Evolutionary conservation across 2,888 invertebrate genomes (phyloP), one percentile per base, ranked within the genome.

Genomic region (Phortica okadai): DNA sequence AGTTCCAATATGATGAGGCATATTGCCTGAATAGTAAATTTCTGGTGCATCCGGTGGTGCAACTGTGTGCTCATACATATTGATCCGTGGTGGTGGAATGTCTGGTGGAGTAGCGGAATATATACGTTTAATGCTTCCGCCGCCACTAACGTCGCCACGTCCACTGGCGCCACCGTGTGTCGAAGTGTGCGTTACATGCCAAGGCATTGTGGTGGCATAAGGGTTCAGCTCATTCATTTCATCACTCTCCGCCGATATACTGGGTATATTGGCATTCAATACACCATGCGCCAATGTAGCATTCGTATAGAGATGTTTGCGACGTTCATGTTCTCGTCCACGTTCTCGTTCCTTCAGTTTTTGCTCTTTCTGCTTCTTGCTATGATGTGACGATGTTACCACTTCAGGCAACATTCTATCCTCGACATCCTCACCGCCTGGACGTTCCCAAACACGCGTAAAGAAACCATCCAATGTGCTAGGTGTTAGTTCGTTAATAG

Each of bases 401-500:
- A 50, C 50, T 62, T 62, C 21, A 21, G 62, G 4, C 21, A 21
- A 21, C 21, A 25, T 10, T 62, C 6, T 25, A 10, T 16, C 21
- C 6, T 56, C 56, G 8, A 25, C 25, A 7, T 62, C 62, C 10
- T 62, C 62, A 25, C 21, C 21, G 7, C 62, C 62, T 62, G 62
- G 80, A 56, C 81, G 83, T 58, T 89, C 88, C 89, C 89, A 89
- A 73, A 84, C 83, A 41, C 82, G 82, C 54, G 89, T 89, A 50
- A 89, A 89, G 5, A 89, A 81, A 74, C 89, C 89, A 69, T 87
- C 88, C 3, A 84, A 81, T 59, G 89, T 83, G 77, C 87, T 89
- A 41, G 90, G 85, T 76, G 89, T 89, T 73, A 90, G 81, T 74
- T 90, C 89, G 56, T 89, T 85, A 76, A 90, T 86, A 8, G 90